Evolutionary conservation across 2,888 invertebrate species (phyloP), one percentile per base, ranked within the genome.

Genomic region (Ernsta delagoae): DNA sequence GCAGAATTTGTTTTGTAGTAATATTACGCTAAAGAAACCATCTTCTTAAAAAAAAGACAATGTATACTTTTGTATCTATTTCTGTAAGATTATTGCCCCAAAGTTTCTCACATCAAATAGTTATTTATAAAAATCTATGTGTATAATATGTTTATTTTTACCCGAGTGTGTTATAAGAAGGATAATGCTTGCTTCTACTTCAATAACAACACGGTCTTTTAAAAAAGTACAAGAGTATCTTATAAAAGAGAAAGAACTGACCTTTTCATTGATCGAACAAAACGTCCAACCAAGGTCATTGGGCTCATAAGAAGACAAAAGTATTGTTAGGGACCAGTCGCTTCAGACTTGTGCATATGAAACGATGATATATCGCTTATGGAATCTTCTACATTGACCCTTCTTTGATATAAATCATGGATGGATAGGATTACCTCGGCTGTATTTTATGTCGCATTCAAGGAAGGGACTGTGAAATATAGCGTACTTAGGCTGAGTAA

Each of bases 371-470:
- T 83, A 89, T 86, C 77, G 83, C 82, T 85, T 86, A 86, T 88
- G 86, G 85, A 89, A 89, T 85, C 83, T 79, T 86, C 86, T 82
- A 85, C 85, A 86, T 83, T 90, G 91, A 89, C 89, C 92, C 89
- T 89, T 82, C 84, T 80, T 78, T 75, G 82, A 83, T 83, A 92
- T 92, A 92, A 92, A 92, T 92, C 91, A 90, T 83, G 82, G 81
- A 91, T 90, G 85, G 90, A 90, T 90, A 87, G 91, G 90, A 90
- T 92, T 90, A 91, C 87, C 86, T 83, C 81, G 84, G 82, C 85
- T 89, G 89, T 91, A 91, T 92, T 91, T 92, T 89, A 90, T 83
- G 90, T 90, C 90, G 83, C 84, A 87, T 85, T 85, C 84, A 86
- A 85, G 87, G 85, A 88, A 90, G 89, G 89, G 86, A 83, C 82